phyloP scores from a whole-genome alignment of 2,113 vertebrate genomes.

The Microcebus griseorufus region DNA sequence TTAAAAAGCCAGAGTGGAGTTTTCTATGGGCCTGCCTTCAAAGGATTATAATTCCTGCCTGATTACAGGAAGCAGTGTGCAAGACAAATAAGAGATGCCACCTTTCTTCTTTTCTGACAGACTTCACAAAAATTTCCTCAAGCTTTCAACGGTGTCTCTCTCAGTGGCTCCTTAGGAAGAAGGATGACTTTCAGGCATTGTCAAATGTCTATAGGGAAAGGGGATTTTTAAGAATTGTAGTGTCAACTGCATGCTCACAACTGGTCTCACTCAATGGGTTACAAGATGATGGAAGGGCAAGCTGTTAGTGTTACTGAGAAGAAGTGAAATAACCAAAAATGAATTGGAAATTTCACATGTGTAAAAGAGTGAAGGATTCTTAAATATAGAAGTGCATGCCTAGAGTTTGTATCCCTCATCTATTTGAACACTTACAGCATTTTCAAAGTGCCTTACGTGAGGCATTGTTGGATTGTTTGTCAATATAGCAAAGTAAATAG shows the following conservation, averaged over 20 bases:
- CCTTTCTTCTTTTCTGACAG: not conserved
- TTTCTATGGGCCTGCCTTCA: not conserved
- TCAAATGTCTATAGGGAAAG: not conserved
- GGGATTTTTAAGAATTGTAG: not conserved
- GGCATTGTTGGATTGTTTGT: not conserved
- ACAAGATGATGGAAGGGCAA: not conserved
- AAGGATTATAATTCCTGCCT: not conserved
- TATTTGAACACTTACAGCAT: not conserved
- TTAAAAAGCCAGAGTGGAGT: not conserved
- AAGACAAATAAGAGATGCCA: not conserved
- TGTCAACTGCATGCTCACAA: not conserved
- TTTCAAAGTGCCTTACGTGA: not conserved
- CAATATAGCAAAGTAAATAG: not conserved
- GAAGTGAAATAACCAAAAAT: not conserved
- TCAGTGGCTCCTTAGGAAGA: not conserved
- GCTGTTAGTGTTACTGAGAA: not conserved
- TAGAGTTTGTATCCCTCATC: not conserved
- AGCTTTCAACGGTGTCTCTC: not conserved
- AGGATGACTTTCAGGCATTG: not conserved
- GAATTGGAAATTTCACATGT: constrained; percentile 6
- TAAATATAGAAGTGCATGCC: not conserved
- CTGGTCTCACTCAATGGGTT: not conserved
- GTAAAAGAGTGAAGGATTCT: not conserved
- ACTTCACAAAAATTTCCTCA: constrained; percentile 15
- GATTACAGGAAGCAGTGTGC: not conserved